Evolutionary conservation across 2,113 vertebrate species (phyloP).

Genomic region (Pseudopodoces humilis): DNA sequence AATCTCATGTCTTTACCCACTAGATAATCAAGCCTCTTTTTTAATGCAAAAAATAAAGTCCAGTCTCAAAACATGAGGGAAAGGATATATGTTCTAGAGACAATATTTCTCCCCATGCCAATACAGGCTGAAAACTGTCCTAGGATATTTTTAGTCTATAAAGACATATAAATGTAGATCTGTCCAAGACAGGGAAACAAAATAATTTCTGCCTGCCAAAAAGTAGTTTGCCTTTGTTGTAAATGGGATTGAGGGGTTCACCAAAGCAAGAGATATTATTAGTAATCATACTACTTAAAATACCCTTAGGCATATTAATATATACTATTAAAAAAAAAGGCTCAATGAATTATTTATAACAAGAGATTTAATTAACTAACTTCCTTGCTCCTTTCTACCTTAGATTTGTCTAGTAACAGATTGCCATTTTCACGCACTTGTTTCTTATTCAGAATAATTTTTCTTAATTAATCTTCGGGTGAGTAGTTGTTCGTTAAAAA

Average conservation of each 20-base stretch:
- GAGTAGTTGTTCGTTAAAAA: background rate
- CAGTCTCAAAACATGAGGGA: background rate
- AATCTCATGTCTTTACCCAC: background rate
- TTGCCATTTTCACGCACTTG: background rate
- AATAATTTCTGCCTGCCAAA: background rate
- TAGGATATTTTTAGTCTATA: background rate
- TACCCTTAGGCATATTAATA: background rate
- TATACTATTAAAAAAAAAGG: background rate
- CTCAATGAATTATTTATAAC: conserved; percentile 11
- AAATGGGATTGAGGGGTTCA: background rate
- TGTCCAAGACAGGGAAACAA: background rate
- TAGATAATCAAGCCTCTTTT: background rate
- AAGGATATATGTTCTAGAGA: background rate
- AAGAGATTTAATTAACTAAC: background rate
- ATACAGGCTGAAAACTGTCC: background rate
- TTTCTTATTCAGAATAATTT: background rate
- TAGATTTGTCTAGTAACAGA: conserved; percentile 4
- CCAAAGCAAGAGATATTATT: background rate
- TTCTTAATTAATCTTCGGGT: background rate
- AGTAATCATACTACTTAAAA: background rate
- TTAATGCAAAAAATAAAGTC: background rate
- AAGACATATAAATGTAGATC: background rate
- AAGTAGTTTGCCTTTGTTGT: background rate
- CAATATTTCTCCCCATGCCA: background rate
- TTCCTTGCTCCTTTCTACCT: background rate